Conservation (phyloP, 2,113 vertebrate species). For the Rhagologus leucostigma region DNA sequence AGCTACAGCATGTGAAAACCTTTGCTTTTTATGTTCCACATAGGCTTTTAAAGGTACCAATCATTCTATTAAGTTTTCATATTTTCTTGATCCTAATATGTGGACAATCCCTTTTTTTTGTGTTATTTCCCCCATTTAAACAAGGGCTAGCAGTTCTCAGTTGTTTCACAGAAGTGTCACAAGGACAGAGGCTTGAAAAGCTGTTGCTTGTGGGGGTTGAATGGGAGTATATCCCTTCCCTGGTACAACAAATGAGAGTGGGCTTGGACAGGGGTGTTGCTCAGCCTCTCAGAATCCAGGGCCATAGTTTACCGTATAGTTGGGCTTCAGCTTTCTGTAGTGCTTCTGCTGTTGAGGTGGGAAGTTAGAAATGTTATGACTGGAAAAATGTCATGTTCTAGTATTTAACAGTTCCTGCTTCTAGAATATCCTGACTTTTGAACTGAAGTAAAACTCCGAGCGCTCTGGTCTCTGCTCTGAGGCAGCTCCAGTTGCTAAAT, state of each 20-base stretch:
- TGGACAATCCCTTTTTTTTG: background rate
- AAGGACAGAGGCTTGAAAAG: background rate
- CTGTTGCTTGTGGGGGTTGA: rapidly evolving
- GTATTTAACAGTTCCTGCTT: background rate
- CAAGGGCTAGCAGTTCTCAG: background rate
- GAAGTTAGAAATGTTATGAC: background rate
- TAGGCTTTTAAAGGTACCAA: background rate
- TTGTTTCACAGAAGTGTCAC: background rate
- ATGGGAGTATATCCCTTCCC: background rate
- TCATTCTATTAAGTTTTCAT: background rate
- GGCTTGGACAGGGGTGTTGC: background rate
- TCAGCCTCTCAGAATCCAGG: background rate
- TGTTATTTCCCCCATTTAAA: background rate
- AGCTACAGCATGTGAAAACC: background rate
- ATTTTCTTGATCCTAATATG: background rate
- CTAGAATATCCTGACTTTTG: background rate
- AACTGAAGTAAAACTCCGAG: background rate
- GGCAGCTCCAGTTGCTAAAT: background rate
- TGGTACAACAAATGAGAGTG: background rate
- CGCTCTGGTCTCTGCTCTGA: background rate
- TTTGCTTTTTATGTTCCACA: background rate
- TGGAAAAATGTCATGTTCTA: background rate
- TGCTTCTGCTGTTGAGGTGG: background rate
- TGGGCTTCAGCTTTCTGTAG: background rate
- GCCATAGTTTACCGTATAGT: background rate